Percentiles rank a stretch among this genome's conserved stretches.
Evolutionary conservation across 2,113 vertebrate species (phyloP).

Genomic region (Tachuris rubrigastra): DNA sequence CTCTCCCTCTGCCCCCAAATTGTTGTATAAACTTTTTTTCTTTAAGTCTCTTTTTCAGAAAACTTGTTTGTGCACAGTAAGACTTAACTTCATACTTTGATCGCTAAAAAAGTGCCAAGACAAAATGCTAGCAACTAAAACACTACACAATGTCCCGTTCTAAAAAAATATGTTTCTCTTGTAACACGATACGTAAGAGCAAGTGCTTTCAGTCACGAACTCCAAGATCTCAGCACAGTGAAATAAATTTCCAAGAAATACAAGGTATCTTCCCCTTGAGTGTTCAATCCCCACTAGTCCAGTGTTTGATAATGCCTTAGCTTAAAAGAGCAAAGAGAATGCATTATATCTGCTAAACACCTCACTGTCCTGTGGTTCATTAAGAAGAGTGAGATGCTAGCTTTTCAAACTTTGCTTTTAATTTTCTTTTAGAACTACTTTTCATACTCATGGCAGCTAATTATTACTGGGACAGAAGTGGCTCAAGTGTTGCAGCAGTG

Average conservation of each 20-base stretch:
- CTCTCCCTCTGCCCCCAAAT: not conserved
- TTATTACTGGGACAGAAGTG: not conserved
- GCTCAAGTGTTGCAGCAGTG: not conserved
- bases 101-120: not conserved
- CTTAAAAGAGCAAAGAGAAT: conserved; percentile 13
- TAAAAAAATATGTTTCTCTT: not conserved
- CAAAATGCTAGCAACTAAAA: not conserved
- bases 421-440: not conserved
- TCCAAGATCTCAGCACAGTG: not conserved
- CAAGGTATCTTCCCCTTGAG: not conserved
- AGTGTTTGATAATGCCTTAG: not conserved
- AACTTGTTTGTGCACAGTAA: not conserved
- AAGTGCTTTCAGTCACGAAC: not conserved
- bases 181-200: not conserved
- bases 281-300: not conserved
- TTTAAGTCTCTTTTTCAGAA: not conserved
- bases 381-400: not conserved
- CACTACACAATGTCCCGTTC: not conserved
- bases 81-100: not conserved
- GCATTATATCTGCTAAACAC: not conserved
- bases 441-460: not conserved
- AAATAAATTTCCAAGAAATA: not conserved
- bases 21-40: not conserved
- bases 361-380: not conserved
- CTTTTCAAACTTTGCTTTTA: not conserved